Conservation (phyloP, 2,113 vertebrate genomes). For the Strix aluco region DNA sequence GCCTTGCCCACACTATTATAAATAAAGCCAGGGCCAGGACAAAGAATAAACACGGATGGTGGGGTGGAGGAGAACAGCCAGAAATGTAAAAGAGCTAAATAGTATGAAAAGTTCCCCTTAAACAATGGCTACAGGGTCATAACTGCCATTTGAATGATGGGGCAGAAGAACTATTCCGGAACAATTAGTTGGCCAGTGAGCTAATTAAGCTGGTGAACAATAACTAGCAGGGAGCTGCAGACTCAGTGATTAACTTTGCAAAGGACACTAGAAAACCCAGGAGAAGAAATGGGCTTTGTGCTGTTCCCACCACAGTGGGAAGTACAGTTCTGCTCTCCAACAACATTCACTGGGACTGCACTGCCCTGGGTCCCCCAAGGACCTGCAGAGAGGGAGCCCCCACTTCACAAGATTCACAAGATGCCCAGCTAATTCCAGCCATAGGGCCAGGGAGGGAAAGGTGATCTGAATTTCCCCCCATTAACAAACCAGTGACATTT, state of each 20-base stretch:
- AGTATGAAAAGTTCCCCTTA: not conserved
- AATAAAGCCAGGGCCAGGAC: not conserved
- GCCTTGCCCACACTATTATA: not conserved
- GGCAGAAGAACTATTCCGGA: not conserved
- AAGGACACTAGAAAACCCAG: not conserved
- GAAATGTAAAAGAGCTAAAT: not conserved
- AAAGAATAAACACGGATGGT: not conserved
- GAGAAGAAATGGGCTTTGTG: not conserved
- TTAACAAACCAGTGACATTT: not conserved
- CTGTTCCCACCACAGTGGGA: not conserved
- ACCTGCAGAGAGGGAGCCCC: not conserved
- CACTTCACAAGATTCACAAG: not conserved
- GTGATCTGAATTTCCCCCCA: not conserved
- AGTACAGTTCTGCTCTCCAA: not conserved
- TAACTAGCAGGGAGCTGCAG: not conserved
- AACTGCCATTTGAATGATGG: not conserved
- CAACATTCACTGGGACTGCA: not conserved
- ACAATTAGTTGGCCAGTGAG: not conserved
- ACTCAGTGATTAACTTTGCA: not conserved
- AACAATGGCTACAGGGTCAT: not conserved
- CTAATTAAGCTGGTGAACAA: not conserved
- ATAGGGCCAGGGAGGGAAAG: not conserved
- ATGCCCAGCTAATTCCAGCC: not conserved
- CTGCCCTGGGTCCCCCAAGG: not conserved
- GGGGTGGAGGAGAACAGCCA: not conserved